Evolutionary conservation across 2,888 invertebrate genomes (phyloP), one percentile per base, ranked within the genome.

Genomic region (Esperia sulphurella): DNA sequence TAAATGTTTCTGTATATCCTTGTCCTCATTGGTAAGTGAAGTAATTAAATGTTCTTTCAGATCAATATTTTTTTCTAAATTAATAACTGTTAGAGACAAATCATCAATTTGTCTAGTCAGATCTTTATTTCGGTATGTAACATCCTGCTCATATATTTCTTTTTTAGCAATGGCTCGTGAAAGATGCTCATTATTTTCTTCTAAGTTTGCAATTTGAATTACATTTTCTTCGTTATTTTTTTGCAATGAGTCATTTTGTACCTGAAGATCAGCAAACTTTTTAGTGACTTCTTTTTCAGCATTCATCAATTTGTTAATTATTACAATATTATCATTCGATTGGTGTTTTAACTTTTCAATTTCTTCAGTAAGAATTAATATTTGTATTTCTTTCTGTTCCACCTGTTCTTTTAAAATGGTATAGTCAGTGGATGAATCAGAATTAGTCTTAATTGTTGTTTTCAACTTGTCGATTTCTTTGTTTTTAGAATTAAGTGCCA

Each of bases 391-490:
- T 58, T 74, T 76, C 14, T 47, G 48, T 54, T 65, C 55, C 6
- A 73, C 46, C 46, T 77, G 57, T 53, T 63, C 59, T 39, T 52
- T 50, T 41, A 71, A 52, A 10, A 43, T 47, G 10, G 55, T 49
- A 41, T 61, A 54, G 12, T 54, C 45, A 13, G 45, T 42, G 8
- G 40, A 28, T 2, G 13, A 31, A 35, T 57, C 52, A 31, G 51
- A 48, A 42, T 57, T 55, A 31, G 50, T 48, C 47, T 68, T 52
- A 3, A 61, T 35, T 8, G 44, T 54, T 1, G 57, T 57, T 64
- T 76, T 80, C 31, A 86, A 63, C 33, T 58, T 53, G 30, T 66
- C 59, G 42, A 83, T 75, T 67, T 87, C 80, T 45, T 75, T 71
- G 46, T 69, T 78, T 45, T 77, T 73, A 3, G 51, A 60, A 37